Conservation (phyloP, 2,888 invertebrate genomes). For the Anodontia alba region DNA sequence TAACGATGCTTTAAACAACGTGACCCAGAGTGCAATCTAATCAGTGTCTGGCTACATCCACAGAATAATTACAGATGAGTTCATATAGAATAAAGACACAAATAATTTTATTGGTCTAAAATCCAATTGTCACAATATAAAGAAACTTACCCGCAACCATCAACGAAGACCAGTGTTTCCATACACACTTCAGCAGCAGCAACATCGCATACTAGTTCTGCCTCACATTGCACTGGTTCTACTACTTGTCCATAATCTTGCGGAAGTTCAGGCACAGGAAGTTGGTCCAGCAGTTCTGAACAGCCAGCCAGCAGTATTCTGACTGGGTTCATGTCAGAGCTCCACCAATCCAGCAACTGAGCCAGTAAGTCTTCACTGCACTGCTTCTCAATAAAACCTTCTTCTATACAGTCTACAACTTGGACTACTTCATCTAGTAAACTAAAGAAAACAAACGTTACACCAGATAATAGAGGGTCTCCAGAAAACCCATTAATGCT, state of each 20-base stretch:
- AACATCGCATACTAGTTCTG: slow-evolving; percentile 20
- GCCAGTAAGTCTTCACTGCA: slow-evolving; percentile 17
- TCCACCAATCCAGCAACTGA: not conserved
- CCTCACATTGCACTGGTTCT: slow-evolving; percentile 21
- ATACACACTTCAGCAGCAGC: not conserved
- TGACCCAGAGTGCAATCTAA: too few species aligned
- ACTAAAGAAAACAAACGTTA: too few species aligned
- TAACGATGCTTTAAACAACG: too few species aligned
- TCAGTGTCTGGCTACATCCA: too few species aligned
- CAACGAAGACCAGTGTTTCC: not conserved
- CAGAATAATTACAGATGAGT: too few species aligned
- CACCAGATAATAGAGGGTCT: too few species aligned
- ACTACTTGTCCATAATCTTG: slow-evolving; percentile 34
- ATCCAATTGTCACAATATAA: too few species aligned
- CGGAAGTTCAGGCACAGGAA: slow-evolving; percentile 26
- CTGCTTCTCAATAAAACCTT: slow-evolving; percentile 3
- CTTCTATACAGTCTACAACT: slow-evolving; percentile 20
- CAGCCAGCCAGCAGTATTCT: not conserved
- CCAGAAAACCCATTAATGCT: too few species aligned
- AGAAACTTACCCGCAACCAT: slow-evolving; percentile 27
- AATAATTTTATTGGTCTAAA: too few species aligned
- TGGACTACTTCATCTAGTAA: not conserved
- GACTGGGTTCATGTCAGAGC: not conserved
- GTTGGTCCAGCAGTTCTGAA: not conserved
- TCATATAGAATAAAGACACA: too few species aligned